A percentile compares a stretch with the other conserved stretches of the same genome.
phyloP scores from a whole-genome alignment of 2,888 invertebrate species.

The Allolobophora icterica region DNA sequence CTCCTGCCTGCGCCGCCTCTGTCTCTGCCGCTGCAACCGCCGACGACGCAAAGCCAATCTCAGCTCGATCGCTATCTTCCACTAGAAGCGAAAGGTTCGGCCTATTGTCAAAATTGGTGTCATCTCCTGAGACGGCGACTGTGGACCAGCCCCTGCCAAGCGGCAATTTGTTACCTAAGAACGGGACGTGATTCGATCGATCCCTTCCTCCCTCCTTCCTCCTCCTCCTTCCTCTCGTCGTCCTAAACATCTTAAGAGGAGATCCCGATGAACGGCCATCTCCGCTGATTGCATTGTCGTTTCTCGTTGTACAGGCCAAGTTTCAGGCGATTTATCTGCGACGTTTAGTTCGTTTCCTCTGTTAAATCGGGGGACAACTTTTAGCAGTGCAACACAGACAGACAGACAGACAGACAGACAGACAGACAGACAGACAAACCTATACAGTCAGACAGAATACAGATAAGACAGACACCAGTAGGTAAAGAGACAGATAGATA shows the following conservation, averaged over 20 bases:
- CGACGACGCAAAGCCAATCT: conserved; percentile 14
- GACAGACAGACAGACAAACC: too few species aligned
- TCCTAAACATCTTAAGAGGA: conserved; percentile 13
- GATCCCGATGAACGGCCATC: neutral
- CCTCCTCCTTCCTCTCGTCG: too few species aligned
- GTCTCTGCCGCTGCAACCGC: neutral
- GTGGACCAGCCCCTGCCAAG: neutral
- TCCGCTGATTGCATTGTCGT: conserved; percentile 1
- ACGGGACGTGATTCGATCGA: neutral
- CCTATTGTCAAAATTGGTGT: conserved; percentile 28
- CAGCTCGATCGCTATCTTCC: conserved; percentile 22
- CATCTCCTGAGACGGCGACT: neutral
- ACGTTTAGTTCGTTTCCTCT: neutral
- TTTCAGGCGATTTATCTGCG: neutral
- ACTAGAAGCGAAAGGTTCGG: conserved; percentile 3
- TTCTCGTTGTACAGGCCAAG: neutral
- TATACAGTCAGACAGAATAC: too few species aligned
- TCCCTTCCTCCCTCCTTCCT: neutral
- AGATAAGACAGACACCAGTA: too few species aligned
- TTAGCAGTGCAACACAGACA: neutral
- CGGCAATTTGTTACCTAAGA: conserved; percentile 25
- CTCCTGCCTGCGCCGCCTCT: neutral
- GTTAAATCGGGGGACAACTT: neutral
- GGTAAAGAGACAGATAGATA: too few species aligned
- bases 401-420: too few species aligned